Base-by-base conservation (phyloP, 2,888 invertebrate species). In the Drosophila paracracens region DNA sequence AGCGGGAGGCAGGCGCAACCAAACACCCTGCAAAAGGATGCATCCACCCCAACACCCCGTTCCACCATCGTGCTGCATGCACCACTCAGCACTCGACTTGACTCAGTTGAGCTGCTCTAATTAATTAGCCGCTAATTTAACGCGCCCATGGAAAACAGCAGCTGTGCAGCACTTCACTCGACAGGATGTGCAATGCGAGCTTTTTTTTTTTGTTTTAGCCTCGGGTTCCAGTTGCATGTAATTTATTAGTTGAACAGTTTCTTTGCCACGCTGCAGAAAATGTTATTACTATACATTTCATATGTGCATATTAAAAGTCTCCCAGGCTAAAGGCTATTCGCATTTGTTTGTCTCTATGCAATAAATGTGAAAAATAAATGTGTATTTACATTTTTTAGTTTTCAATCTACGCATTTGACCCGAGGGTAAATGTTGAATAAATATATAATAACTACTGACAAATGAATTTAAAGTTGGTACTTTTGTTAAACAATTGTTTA, bases 71-170 rank as follows among this genome's bases (percentile, higher is more conserved):
- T 25, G 16, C 46, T 16, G 46, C 46, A 16, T 46, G 31, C 25
- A 16, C 11, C 46, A 66, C 46, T 63, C 46, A n/a, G 43, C 73
- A 60, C 54, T 64, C 72, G 58, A 79, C 71, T 74, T 67, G 50
- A 65, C 65, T 64, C 58, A 31, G 25, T 46, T 46, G 56, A 52
- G 76, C 65, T 71, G 64, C 70, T 68, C 67, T 89, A 89, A 85
- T 85, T 85, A 89, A 85, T 85, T 85, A 89, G 85, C 82, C 77
- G 85, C 85, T 89, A 89, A 89, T 85, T 85, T 89, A 89, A 89
- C 82, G 85, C 79, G 76, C 73, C 83, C 75, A 78, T 40, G 71
- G 66, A 53, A 63, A 71, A 59, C 74, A 67, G 70, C 62, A 56
- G 56, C 36, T 56, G 56, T 56, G 38, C 70, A 56, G 57, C 13